Evolutionary conservation across 2,113 vertebrate species (phyloP).

Genomic region (Istiophorus platypterus): DNA sequence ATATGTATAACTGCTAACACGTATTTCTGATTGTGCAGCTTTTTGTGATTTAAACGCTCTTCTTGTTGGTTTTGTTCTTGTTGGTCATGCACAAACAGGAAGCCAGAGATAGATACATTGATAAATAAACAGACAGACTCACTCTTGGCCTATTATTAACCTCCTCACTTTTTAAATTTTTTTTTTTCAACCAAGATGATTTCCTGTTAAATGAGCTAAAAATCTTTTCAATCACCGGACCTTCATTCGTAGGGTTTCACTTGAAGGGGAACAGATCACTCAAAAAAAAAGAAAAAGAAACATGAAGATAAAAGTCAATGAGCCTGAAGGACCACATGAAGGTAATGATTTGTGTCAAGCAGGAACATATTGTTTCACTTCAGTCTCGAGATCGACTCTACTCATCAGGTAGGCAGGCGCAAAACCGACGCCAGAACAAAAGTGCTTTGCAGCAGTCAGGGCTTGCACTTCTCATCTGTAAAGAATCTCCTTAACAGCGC

Average conservation of each 20-base stretch:
- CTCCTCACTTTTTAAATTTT: too few species aligned
- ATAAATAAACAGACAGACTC: not conserved
- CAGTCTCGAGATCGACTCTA: conserved; percentile 17
- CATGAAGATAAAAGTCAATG: conserved; percentile 59
- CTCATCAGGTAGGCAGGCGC: conserved; percentile 10
- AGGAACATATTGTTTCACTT: conserved; percentile 58
- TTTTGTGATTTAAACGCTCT: too few species aligned
- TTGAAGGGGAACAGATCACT: conserved; percentile 60
- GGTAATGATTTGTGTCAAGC: conserved; percentile 62
- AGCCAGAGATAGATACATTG: not conserved
- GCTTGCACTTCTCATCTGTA: conserved; percentile 34
- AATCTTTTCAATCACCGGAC: conserved; percentile 37
- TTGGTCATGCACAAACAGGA: too few species aligned
- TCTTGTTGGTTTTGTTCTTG: too few species aligned
- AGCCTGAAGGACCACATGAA: conserved; percentile 62
- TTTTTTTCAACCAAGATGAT: conserved; percentile 28
- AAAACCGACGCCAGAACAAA: conserved; percentile 44
- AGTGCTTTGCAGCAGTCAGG: not conserved
- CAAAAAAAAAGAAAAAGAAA: conserved; percentile 30
- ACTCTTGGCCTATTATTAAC: conserved; percentile 6
- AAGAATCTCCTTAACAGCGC: conserved; percentile 40
- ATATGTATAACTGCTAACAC: not conserved
- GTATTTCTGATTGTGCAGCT: too few species aligned
- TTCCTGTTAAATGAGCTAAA: conserved; percentile 43
- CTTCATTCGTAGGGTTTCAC: conserved; percentile 37